These are phyloP conservation scores for Drosophila antonietae DNA, from an alignment of 2,888 invertebrate genomes.

Conservation along the genomic window DNA sequence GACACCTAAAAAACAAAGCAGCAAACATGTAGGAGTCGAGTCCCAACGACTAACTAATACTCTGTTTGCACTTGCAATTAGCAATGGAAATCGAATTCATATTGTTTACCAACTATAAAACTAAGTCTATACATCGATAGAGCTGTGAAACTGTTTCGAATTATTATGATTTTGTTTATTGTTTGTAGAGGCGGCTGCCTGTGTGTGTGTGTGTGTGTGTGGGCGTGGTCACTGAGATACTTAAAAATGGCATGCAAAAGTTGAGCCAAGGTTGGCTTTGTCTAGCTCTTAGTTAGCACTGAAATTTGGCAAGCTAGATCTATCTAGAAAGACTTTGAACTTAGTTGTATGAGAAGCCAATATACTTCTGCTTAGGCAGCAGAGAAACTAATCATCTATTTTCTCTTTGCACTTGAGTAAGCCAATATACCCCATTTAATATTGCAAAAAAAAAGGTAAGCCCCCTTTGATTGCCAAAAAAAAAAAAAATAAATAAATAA, in stretches of 20 bases:
- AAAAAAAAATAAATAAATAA: too few relatives aligned
- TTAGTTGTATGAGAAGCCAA: too few relatives aligned
- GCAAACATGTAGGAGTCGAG: not conserved
- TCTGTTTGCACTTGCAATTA: slow-evolving; percentile 5
- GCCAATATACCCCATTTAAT: not conserved
- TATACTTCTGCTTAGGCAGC: too few relatives aligned
- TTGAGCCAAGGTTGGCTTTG: not conserved
- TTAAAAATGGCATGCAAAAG: not conserved
- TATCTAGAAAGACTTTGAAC: not conserved
- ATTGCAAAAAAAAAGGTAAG: too few relatives aligned
- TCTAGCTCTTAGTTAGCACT: not conserved
- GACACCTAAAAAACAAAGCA: slow-evolving; percentile 1
- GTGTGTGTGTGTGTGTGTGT: not conserved
- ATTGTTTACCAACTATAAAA: slow-evolving; percentile 5
- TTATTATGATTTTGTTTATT: not conserved
- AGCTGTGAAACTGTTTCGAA: not conserved
- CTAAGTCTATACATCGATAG: not conserved
- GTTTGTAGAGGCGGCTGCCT: not conserved
- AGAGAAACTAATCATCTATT: too few relatives aligned
- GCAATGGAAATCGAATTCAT: slow-evolving; percentile 1
- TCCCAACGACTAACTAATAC: slow-evolving; percentile 6
- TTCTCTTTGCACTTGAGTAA: too few relatives aligned
- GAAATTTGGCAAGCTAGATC: not conserved
- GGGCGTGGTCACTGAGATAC: not conserved
- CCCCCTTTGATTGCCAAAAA: too few relatives aligned